These are phyloP conservation scores for Egretta garzetta DNA, from an alignment of 2,113 vertebrate species.

Conservation along the genomic window DNA sequence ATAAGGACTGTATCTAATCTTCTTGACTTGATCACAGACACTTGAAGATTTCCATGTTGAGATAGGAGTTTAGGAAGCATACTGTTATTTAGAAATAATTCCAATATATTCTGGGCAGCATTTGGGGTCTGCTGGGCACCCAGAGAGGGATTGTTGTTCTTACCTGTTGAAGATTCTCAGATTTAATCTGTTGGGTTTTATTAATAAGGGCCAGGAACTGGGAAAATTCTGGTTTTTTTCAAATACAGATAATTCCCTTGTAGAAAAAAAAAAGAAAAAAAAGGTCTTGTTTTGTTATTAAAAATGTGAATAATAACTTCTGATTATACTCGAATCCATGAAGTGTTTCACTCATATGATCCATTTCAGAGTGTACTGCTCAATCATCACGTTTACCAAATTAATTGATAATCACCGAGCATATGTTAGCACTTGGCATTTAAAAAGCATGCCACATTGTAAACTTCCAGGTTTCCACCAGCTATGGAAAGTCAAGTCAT, in stretches of 20 bases:
- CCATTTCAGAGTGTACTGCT: background rate
- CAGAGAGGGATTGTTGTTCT: background rate
- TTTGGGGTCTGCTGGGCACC: background rate
- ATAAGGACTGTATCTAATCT: background rate
- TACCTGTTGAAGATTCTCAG: background rate
- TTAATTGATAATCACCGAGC: background rate
- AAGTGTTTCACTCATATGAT: background rate
- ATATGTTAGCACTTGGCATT: background rate
- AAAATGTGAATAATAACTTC: background rate
- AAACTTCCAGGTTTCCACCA: background rate
- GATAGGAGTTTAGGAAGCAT: background rate
- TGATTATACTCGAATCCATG: background rate
- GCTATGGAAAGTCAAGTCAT: background rate
- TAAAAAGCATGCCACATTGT: background rate
- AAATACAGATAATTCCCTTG: background rate
- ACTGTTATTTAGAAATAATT: background rate
- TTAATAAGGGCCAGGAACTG: background rate
- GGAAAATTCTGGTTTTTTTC: background rate
- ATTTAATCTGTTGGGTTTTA: background rate
- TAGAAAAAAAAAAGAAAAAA: too few relatives aligned
- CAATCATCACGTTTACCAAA: background rate
- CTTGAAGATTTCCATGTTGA: background rate
- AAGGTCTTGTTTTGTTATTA: background rate
- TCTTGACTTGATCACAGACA: background rate
- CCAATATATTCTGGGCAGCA: background rate